Evolutionary conservation across 2,888 invertebrate genomes (phyloP), one percentile per base, ranked within the genome.

Genomic region (Thereva nobilitata): DNA sequence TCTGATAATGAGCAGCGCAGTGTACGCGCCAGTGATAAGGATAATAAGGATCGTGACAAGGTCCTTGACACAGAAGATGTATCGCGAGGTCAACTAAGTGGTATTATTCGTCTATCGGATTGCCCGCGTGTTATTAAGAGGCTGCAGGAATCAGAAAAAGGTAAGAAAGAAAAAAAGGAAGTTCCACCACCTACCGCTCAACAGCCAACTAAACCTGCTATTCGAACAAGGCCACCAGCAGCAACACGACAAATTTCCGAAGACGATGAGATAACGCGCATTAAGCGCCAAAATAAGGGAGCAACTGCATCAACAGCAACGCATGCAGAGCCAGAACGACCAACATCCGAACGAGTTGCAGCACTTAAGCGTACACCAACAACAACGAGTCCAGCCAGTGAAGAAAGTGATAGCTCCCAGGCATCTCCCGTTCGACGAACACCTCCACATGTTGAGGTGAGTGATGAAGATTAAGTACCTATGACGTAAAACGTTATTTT

Each of bases 21-120:
- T 55, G 89, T 89, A 0, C 86, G 92, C 72, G 12, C 9, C 6
- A 86, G 86, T 69, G 87, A 86, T 63, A 83, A 83, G 72, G 83
- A 83, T 63, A 80, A 85, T 75, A 86, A 86, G 72, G 87, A 87
- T 73, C 86, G 92, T 72, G 89, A 90, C 75, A 84, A 86, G 41
- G 91, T 94, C 0, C 82, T 91, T 67, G 95, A 94, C 76, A 94
- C 94, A 5, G 95, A 95, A 82, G 95, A 95, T 76, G 93, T 92
- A 0, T 90, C 93, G 8, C 85, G 88, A 55, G 92, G 87, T 12
- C 95, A 95, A 5, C 84, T 96, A 2, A 94, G 94, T 80, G 95
- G 95, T 64, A 93, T 95, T 75, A 92, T 91, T 70, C 86, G 94
- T 47, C 82, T 95, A 40, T 89, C 89, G 64, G 95, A 95, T 78